Evolutionary conservation across 1,140 invertebrate genomes (phyloP), one percentile per base, ranked within the genome.

Genomic region (Drosophila truncata): DNA sequence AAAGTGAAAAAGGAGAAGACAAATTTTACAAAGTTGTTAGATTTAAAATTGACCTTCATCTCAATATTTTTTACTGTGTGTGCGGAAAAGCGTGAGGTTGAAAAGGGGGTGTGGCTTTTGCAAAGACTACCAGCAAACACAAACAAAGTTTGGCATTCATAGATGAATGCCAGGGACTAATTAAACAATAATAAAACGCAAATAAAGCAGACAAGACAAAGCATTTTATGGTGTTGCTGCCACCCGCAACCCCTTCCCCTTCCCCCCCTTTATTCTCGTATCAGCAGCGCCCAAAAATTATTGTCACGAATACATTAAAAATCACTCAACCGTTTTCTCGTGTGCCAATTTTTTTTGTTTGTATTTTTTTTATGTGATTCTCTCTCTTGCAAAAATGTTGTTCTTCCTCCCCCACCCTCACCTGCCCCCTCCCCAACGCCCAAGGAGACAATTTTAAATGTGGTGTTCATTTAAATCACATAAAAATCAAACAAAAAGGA

Each of bases 221-320:
- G 75, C 83, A 87, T 82, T 85, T 85, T 85, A 86, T 81, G 74
- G 50, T 72, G 72, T 49, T 64, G 20, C 37, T 52, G 60, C 50
- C 61, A 49, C 57, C 57, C 66, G 31, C 35, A 23, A 50, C 35
- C 37, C 47, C 14, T 20, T 14, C 44, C 10, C 11, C 10, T 4
- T 2, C 23, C 2, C 31, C 55, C 29, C 20, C 27, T 11, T 13
- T 20, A 37, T 65, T 23, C n/a, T 13, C 42, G 44, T 86, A 82
- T 75, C 78, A 75, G 75, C 62, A 78, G 52, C 54, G 57, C 44
- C 82, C 55, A 75, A 61, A 87, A 84, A 79, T 78, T 78, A 90
- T 88, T 88, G 84, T 87, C 85, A 88, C 84, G 84, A 71, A 75
- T 84, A 88, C 84, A 88, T 88, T 88, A 85, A 88, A 88, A 88